A percentile compares a stretch with the other conserved stretches of the same genome.
These are phyloP conservation scores for Aricia artaxerxes DNA, from an alignment of 2,888 invertebrate species.

Conservation along the genomic window DNA sequence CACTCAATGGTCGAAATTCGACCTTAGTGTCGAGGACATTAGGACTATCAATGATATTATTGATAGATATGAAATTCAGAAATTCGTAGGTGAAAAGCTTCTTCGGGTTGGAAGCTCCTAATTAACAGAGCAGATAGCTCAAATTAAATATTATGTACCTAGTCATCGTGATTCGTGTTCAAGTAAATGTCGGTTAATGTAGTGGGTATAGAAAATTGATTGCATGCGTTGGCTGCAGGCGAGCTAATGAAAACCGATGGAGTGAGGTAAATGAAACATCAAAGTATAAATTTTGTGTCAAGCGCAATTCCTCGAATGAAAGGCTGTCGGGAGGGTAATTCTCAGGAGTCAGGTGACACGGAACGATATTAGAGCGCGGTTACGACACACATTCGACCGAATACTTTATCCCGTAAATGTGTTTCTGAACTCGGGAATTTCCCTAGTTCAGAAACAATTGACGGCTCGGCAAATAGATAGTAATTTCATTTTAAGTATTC, in stretches of 20 bases:
- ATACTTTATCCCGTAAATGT: slow-evolving; percentile 5
- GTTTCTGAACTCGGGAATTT: slow-evolving; percentile 8
- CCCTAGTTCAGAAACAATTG: too few species aligned
- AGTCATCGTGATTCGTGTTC: background rate
- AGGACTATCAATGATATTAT: too few species aligned
- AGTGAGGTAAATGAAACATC: slow-evolving; percentile 13
- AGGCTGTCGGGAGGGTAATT: background rate
- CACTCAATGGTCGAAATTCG: too few species aligned
- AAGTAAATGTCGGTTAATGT: background rate
- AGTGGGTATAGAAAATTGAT: slow-evolving; percentile 3
- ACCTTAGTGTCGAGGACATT: too few species aligned
- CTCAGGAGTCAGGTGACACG: slow-evolving; percentile 8
- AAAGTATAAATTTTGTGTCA: slow-evolving; percentile 14
- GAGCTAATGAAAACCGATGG: background rate
- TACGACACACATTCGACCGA: slow-evolving; percentile 13
- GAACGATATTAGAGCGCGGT: slow-evolving; percentile 6
- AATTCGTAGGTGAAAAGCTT: too few species aligned
- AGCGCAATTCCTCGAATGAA: slow-evolving; percentile 13
- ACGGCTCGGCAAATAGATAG: background rate
- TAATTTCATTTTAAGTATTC: slow-evolving; percentile 17
- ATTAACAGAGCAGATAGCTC: background rate
- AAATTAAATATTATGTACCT: background rate
- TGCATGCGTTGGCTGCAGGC: background rate
- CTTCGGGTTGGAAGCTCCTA: background rate
- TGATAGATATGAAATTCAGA: too few species aligned